Percentiles rank a stretch among this genome's conserved stretches.
phyloP scores from a whole-genome alignment of 2,113 vertebrate species.

The Phoenicopterus ruber region DNA sequence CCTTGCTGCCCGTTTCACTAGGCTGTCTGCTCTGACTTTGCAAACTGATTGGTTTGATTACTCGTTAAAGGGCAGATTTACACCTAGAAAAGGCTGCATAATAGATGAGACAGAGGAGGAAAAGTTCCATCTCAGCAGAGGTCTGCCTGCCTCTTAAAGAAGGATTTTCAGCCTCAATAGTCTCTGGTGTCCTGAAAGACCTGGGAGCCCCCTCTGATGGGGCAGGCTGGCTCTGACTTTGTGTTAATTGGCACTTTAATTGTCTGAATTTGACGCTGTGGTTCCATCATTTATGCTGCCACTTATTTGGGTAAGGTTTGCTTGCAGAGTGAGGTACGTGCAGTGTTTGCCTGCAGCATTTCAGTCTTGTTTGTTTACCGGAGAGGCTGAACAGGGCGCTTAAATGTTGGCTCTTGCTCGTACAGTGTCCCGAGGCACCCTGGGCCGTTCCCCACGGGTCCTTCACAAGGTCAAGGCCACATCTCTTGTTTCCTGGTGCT shows the following conservation, averaged over 20 bases:
- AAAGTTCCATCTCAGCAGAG: neutral
- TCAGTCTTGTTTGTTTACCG: neutral
- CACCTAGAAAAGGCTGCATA: neutral
- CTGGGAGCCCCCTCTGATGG: neutral
- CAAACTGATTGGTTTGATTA: neutral
- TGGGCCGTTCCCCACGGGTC: neutral
- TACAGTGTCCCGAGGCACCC: neutral
- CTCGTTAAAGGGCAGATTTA: neutral
- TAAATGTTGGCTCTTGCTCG: neutral
- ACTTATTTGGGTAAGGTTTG: neutral
- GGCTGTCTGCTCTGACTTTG: neutral
- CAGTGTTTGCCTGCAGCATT: neutral
- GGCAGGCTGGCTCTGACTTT: neutral
- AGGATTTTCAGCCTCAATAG: neutral
- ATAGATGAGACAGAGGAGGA: neutral
- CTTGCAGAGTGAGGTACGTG: neutral
- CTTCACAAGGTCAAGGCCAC: neutral
- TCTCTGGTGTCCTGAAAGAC: neutral
- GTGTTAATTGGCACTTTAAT: neutral
- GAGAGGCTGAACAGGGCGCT: neutral
- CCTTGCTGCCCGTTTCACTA: neutral
- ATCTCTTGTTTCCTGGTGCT: neutral
- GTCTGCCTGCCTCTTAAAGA: neutral
- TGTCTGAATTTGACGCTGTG: neutral
- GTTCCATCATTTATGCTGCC: neutral